Evolutionary conservation across 2,113 vertebrate genomes (phyloP).

Genomic region (Pantherophis guttatus): DNA sequence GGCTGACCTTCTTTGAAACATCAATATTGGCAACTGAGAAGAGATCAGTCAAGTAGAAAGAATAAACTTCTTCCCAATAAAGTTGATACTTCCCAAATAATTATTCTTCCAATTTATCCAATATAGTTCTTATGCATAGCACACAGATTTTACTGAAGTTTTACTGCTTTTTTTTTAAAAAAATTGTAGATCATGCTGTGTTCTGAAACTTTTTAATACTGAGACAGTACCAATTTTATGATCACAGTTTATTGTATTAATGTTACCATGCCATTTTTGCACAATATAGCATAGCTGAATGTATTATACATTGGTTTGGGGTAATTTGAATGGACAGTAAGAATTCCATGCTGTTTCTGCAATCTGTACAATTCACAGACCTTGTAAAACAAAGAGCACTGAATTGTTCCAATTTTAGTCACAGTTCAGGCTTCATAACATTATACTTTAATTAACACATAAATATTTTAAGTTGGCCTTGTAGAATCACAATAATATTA

Average conservation of each 20-base stretch:
- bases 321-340: constrained; percentile 51
- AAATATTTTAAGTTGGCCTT: constrained; percentile 66
- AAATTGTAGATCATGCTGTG: constrained; percentile 25
- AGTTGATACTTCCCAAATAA: neutral
- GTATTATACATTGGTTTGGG: constrained; percentile 34
- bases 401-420: constrained; percentile 45
- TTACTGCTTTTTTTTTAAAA: constrained; percentile 29
- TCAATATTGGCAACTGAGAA: neutral
- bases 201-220: constrained; percentile 34
- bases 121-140: constrained; percentile 13
- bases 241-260: constrained; percentile 51
- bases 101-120: constrained; percentile 12
- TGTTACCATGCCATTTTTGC: constrained; percentile 58
- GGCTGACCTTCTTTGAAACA: neutral
- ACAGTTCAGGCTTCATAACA: constrained; percentile 51
- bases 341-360: constrained; percentile 49
- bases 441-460: constrained; percentile 65
- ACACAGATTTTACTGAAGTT: neutral
- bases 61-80: neutral
- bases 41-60: neutral
- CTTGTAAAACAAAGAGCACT: constrained; percentile 46
- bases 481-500: constrained; percentile 55
- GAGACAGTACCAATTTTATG: constrained; percentile 52
- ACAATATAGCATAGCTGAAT: constrained; percentile 44
- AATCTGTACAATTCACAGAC: constrained; percentile 53